These are phyloP conservation scores for Macaria notata DNA, from an alignment of 2,888 invertebrate species.

Conservation along the genomic window DNA sequence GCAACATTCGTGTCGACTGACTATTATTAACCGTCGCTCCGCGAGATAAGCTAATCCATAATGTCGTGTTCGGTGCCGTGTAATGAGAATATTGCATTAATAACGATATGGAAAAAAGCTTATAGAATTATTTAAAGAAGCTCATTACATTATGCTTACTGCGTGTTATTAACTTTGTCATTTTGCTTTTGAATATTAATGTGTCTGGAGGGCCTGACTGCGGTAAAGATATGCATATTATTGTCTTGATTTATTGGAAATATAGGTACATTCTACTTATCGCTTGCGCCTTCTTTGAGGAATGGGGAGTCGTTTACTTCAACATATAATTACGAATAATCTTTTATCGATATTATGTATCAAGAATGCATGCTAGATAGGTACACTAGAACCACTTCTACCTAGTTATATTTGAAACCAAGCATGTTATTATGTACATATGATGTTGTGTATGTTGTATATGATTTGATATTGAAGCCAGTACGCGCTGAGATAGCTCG, in stretches of 20 bases:
- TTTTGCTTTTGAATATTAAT: constrained; percentile 41
- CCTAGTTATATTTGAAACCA: too few species aligned
- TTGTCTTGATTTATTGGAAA: constrained; percentile 27
- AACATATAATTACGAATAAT: constrained; percentile 20
- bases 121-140: constrained; percentile 38
- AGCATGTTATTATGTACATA: too few species aligned
- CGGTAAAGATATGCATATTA: constrained; percentile 26
- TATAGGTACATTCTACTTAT: constrained; percentile 22
- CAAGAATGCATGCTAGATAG: constrained; percentile 1
- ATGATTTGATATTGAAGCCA: too few species aligned
- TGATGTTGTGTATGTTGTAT: too few species aligned
- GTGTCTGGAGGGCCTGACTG: constrained; percentile 26
- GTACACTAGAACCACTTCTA: too few species aligned
- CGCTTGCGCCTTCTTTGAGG: constrained; percentile 6
- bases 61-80: constrained; percentile 48
- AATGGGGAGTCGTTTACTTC: constrained; percentile 19
- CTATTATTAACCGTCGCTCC: constrained; percentile 65
- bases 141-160: constrained; percentile 48
- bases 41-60: constrained; percentile 64
- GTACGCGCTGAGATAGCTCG: constrained; percentile 30
- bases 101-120: constrained; percentile 35
- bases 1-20: constrained; percentile 61
- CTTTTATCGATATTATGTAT: constrained; percentile 19
- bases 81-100: constrained; percentile 54
- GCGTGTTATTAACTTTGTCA: constrained; percentile 44